Conservation (phyloP, 2,113 vertebrate genomes). For the Nerophis ophidion region DNA sequence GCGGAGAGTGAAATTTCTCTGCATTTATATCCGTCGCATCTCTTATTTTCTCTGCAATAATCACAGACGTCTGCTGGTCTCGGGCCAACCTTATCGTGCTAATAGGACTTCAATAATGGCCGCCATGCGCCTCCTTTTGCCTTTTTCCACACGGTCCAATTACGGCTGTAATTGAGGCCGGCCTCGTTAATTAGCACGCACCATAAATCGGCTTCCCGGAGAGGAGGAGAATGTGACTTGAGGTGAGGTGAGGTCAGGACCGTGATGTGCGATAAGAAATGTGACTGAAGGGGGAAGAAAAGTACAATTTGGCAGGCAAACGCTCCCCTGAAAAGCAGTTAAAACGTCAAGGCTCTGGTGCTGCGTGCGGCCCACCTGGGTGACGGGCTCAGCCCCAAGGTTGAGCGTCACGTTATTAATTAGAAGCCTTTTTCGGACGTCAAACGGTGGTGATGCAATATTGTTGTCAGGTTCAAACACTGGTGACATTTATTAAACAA, state of each 20-base stretch:
- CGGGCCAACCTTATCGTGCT: neutral
- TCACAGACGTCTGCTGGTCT: neutral
- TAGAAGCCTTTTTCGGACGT: constrained; percentile 17
- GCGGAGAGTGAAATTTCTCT: neutral
- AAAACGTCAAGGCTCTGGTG: constrained; percentile 13
- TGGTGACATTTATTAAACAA: too few species aligned
- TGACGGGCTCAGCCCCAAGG: constrained; percentile 8
- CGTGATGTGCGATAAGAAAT: constrained; percentile 13
- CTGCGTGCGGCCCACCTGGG: constrained; percentile 18
- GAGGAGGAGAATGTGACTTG: constrained; percentile 28
- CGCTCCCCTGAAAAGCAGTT: constrained; percentile 8
- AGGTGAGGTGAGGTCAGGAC: constrained; percentile 14
- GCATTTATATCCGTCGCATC: neutral
- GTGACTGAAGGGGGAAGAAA: constrained; percentile 20
- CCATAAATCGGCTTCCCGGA: constrained; percentile 36
- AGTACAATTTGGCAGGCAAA: constrained; percentile 31
- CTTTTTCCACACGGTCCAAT: constrained; percentile 33
- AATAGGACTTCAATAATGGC: constrained; percentile 2
- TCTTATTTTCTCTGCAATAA: neutral
- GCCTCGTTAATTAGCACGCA: constrained; percentile 46
- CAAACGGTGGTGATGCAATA: constrained; percentile 7
- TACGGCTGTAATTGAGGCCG: constrained; percentile 53
- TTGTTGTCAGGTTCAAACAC: too few species aligned
- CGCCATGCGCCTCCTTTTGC: constrained; percentile 23
- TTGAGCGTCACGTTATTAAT: constrained; percentile 18